Conservation (phyloP, 1,140 invertebrate species). For the Lysiphlebus fabarum region DNA sequence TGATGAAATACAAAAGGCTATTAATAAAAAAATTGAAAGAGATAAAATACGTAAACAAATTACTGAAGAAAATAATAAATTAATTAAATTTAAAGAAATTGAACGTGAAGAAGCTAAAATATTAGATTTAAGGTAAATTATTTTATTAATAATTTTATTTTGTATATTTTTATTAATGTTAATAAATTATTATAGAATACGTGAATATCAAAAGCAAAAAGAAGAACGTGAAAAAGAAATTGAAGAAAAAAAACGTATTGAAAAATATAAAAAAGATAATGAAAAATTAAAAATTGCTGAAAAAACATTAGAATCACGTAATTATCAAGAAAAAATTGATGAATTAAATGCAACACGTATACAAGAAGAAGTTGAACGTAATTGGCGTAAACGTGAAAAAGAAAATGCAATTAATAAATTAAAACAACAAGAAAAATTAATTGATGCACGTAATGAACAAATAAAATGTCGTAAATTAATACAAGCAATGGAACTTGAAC, state of each 20-base stretch:
- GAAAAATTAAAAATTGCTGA: slow-evolving; percentile 52
- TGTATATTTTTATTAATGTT: too few relatives aligned
- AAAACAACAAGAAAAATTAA: slow-evolving; percentile 53
- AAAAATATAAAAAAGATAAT: slow-evolving; percentile 50
- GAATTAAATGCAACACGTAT: slow-evolving; percentile 56
- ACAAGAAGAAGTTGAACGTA: slow-evolving; percentile 59
- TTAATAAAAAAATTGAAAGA: slow-evolving; percentile 46
- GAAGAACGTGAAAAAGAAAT: slow-evolving; percentile 57
- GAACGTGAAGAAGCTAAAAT: slow-evolving; percentile 61
- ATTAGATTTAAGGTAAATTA: slow-evolving; percentile 56
- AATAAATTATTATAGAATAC: slow-evolving; percentile 45
- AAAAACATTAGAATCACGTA: slow-evolving; percentile 45
- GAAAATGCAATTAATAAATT: slow-evolving; percentile 52
- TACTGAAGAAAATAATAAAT: slow-evolving; percentile 58
- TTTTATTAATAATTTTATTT: too few relatives aligned
- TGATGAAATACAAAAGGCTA: slow-evolving; percentile 53
- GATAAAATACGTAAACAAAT: slow-evolving; percentile 55
- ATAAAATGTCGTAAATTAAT: slow-evolving; percentile 53
- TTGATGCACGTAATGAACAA: slow-evolving; percentile 51
- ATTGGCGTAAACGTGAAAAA: slow-evolving; percentile 57
- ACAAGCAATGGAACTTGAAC: slow-evolving; percentile 61
- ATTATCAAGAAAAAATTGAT: slow-evolving; percentile 52
- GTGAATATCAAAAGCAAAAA: slow-evolving; percentile 61
- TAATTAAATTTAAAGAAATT: slow-evolving; percentile 57
- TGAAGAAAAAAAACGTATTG: slow-evolving; percentile 44